phyloP scores from a whole-genome alignment of 53 echinoderm and acorn worm species.

The Mesocentrotus franciscanus region DNA sequence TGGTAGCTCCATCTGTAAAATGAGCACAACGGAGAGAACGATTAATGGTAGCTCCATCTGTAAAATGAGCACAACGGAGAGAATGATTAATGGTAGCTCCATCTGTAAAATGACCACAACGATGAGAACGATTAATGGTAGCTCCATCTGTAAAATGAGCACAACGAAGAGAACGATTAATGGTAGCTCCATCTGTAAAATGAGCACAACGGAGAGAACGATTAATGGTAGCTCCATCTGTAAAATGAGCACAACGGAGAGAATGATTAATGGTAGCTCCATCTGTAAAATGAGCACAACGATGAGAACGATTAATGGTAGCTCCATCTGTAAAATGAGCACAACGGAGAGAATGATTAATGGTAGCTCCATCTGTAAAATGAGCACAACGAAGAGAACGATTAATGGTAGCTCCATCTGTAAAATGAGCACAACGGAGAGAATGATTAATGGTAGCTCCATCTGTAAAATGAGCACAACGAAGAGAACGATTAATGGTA shows the following conservation, averaged over 20 bases:
- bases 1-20: not conserved
- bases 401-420: not conserved
- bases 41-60: not conserved
- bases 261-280: not conserved
- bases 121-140: not conserved
- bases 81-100: not conserved
- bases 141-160: not conserved
- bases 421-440: not conserved
- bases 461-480: not conserved
- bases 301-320: not conserved
- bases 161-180: not conserved
- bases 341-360: not conserved
- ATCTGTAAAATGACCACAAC: not conserved
- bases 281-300: not conserved
- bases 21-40: not conserved
- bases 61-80: not conserved
- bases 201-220: not conserved
- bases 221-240: not conserved
- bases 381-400: not conserved
- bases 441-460: not conserved
- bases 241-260: not conserved
- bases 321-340: not conserved
- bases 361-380: not conserved
- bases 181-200: not conserved
- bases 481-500: not conserved